Percentiles rank a stretch among this genome's conserved stretches.
Evolutionary conservation across 2,797 vertebrate genomes (phyloP).

Genomic region (Pangasius larnaudii): DNA sequence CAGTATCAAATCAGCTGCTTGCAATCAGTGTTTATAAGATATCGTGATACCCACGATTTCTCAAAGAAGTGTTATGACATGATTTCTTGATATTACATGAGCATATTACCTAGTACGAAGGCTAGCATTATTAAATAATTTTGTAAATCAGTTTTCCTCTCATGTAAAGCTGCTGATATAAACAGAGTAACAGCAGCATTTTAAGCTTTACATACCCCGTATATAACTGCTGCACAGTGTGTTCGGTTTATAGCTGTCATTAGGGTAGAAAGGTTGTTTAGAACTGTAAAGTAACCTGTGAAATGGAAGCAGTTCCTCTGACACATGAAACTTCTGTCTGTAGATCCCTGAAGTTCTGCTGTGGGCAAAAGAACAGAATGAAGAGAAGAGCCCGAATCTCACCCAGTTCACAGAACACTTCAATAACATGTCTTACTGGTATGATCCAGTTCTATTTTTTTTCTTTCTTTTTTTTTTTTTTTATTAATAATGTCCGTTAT

Average conservation of each 20-base stretch:
- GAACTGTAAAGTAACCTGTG: neutral
- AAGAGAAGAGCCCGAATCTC: slow-evolving; percentile 98
- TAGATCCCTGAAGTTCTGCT: slow-evolving; percentile 98
- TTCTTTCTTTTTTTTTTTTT: neutral
- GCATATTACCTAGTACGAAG: neutral
- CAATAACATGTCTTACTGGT: slow-evolving; percentile 84
- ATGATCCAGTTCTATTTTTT: neutral
- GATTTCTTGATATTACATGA: neutral
- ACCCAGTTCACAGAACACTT: slow-evolving; percentile 98
- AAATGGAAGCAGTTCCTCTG: slow-evolving; percentile 53
- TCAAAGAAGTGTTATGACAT: neutral
- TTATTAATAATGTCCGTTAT: neutral
- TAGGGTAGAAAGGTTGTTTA: neutral
- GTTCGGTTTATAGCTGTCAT: no score
- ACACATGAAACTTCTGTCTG: slow-evolving; percentile 64
- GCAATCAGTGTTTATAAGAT: neutral
- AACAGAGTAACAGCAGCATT: neutral
- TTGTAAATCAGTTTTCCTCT: neutral
- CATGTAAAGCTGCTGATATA: neutral
- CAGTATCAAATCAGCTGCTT: neutral
- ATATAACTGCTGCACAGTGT: slow-evolving; percentile 59
- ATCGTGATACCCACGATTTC: neutral
- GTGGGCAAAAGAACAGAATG: slow-evolving; percentile 99
- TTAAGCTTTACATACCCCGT: slow-evolving; percentile 70
- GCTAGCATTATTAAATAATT: neutral